Evolutionary conservation across 2,797 vertebrate genomes (phyloP), one percentile per base, ranked within the genome.

Genomic region (Tachyglossus aculeatus): DNA sequence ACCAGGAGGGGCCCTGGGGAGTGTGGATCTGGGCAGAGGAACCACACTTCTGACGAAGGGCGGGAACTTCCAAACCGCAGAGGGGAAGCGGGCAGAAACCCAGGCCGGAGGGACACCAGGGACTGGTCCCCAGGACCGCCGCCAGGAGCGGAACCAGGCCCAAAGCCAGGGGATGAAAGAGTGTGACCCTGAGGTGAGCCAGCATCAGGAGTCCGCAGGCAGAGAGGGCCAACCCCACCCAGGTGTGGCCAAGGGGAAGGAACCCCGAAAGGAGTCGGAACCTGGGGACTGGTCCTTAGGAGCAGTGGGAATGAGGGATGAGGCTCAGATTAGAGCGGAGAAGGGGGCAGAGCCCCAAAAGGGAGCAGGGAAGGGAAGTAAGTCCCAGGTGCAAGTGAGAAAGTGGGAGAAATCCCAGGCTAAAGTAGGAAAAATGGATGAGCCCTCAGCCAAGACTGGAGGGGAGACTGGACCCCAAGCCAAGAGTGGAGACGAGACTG

Each of bases 401-500:
- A 69, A 36, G 33, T 25, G 40, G 61, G 65, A 32, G 0, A 11
- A 41, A 31, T 22, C 40, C 24, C 60, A 29, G 43, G 58, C 19
- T n/a, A 57, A 57, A 50, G 45, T 57, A 29, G 74, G 74, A 48
- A 54, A 37, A 44, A 67, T 27, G 36, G 50, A 44, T 14, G 51
- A 5, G 9, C 57, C 29, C 9, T 56, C 12, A 5, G 22, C 22
- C 9, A 41, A 6, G 19, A 39, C 5, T 1, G 71, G 29, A 59
- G 65, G 67, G 71, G 18, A 4, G 2, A 54, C 36, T 0, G 38
- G 43, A 2, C 34, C 15, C 1, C 47, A 32, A 24, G 12, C 12
- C 25, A 60, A n/a, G 38, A n/a, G 0, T 1, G 44, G 43, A 48
- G 64, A 44, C 57, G 36, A 19, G 9, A 67, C 44, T 48, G 29